A percentile compares a stretch with the other conserved stretches of the same genome.
phyloP scores from a whole-genome alignment of 2,888 invertebrate species.

The Hypolimnas misippus region DNA sequence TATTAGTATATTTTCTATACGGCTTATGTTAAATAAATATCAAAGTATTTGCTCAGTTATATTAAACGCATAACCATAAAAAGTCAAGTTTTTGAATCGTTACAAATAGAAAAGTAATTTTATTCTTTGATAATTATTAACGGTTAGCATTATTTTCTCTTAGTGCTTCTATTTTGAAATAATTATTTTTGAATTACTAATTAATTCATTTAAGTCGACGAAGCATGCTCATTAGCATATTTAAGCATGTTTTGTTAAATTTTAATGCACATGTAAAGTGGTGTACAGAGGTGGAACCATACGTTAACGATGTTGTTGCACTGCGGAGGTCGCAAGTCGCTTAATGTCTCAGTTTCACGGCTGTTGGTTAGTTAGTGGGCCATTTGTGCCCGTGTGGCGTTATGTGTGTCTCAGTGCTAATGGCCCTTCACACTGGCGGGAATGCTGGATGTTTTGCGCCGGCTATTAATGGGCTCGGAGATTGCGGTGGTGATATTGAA shows the following conservation, averaged over 20 bases:
- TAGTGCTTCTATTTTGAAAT: too few relatives aligned
- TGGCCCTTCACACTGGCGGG: background rate
- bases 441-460: background rate
- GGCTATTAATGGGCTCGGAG: too few relatives aligned
- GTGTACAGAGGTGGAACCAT: background rate
- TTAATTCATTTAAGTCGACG: background rate
- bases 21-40: too few relatives aligned
- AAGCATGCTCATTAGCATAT: background rate
- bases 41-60: too few relatives aligned
- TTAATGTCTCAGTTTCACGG: slow-evolving; percentile 19
- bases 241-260: background rate
- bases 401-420: slow-evolving; percentile 8
- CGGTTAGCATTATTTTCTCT: too few relatives aligned
- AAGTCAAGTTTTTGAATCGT: too few relatives aligned
- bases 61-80: too few relatives aligned
- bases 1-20: too few relatives aligned
- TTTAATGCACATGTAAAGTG: background rate
- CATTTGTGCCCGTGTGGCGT: background rate
- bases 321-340: slow-evolving; percentile 10
- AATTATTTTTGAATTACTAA: too few relatives aligned
- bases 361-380: slow-evolving; percentile 14
- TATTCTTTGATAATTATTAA: too few relatives aligned
- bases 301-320: background rate
- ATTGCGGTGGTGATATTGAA: too few relatives aligned
- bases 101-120: too few relatives aligned